Evolutionary conservation across 2,888 invertebrate genomes (phyloP).

Genomic region (Notocelia uddmanniana): DNA sequence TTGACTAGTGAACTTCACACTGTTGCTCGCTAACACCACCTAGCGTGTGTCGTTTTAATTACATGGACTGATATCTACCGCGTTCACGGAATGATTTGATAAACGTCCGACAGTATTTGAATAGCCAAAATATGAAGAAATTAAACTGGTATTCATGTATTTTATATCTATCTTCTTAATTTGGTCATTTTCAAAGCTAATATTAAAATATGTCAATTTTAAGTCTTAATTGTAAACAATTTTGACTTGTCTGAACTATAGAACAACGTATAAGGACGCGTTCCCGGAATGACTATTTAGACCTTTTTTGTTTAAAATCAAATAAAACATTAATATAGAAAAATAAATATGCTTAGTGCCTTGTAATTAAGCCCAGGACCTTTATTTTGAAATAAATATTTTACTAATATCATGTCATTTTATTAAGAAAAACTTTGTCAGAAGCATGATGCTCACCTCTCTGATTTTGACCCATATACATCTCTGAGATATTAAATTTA

Average conservation of each 20-base stretch:
- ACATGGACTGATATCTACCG: slow-evolving; percentile 37
- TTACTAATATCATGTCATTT: too few relatives aligned
- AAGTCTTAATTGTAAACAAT: slow-evolving; percentile 38
- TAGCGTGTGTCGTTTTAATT: slow-evolving; percentile 37
- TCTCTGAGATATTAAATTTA: too few relatives aligned
- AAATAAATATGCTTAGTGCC: too few relatives aligned
- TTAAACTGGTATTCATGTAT: too few relatives aligned
- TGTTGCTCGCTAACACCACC: slow-evolving; percentile 41
- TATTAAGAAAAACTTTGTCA: too few relatives aligned
- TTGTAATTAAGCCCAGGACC: too few relatives aligned
- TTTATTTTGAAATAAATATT: slow-evolving; percentile 30
- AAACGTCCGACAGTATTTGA: slow-evolving; percentile 39
- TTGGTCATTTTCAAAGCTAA: slow-evolving; percentile 38
- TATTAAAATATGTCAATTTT: slow-evolving; percentile 38
- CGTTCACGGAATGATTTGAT: slow-evolving; percentile 49
- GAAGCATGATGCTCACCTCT: slow-evolving; percentile 16
- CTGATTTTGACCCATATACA: slow-evolving; percentile 2
- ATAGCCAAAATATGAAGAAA: slow-evolving; percentile 51
- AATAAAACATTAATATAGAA: too few relatives aligned
- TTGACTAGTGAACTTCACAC: slow-evolving; percentile 41
- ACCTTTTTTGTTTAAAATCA: slow-evolving; percentile 31
- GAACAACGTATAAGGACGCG: slow-evolving; percentile 45
- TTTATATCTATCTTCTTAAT: too few relatives aligned
- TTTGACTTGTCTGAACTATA: slow-evolving; percentile 43
- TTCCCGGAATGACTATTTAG: slow-evolving; percentile 48